Conservation (phyloP, 2,888 invertebrate species). For the Monoplex corrugatus region DNA sequence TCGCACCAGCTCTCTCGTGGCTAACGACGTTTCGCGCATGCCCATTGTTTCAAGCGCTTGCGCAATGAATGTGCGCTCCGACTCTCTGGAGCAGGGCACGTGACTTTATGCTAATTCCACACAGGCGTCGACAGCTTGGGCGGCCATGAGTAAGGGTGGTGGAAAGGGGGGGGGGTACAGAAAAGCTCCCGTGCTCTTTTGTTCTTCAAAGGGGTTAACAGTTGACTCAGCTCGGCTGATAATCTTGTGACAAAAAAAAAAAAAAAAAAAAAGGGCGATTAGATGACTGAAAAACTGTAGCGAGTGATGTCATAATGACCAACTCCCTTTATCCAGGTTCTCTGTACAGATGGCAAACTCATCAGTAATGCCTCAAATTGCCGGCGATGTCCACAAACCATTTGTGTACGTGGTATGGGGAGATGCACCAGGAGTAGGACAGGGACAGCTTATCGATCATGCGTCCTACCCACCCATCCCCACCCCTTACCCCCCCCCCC, state of each 20-base stretch:
- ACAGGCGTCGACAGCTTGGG: constrained; percentile 22
- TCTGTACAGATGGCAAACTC: too few species aligned
- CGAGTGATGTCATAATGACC: too few species aligned
- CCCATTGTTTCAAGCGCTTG: constrained; percentile 49
- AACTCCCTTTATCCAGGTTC: too few species aligned
- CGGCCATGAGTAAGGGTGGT: neutral
- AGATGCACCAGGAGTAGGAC: too few species aligned
- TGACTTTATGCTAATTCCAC: constrained; percentile 47
- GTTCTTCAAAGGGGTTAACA: neutral
- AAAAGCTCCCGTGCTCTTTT: neutral
- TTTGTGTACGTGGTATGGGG: too few species aligned
- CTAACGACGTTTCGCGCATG: constrained; percentile 49
- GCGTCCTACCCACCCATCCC: too few species aligned
- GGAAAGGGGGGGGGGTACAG: neutral
- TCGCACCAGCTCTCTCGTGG: neutral
- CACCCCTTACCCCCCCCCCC: too few species aligned
- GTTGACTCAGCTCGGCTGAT: neutral
- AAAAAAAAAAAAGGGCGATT: neutral
- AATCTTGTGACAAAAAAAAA: neutral
- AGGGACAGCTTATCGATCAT: too few species aligned
- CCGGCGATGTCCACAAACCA: too few species aligned
- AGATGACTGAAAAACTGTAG: neutral
- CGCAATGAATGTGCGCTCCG: constrained; percentile 44
- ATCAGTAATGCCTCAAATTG: too few species aligned
- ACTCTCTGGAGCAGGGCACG: constrained; percentile 21